Evolutionary conservation across 53 echinoderm and acorn worm genomes (phyloP).

Genomic region (Apostichopus leukothele): DNA sequence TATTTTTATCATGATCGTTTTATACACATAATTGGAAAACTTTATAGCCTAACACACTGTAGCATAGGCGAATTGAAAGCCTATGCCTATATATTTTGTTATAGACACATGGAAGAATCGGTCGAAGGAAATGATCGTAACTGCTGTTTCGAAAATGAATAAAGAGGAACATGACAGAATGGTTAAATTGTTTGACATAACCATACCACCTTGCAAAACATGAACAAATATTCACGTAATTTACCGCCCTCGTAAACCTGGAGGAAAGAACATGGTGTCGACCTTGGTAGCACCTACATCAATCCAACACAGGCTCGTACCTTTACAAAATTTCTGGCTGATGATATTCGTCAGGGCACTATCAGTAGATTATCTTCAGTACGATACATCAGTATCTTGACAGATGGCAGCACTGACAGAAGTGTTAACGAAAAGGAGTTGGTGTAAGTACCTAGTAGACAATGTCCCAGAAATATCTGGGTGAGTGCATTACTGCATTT

Average conservation of each 20-base stretch:
- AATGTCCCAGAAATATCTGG: slow-evolving; percentile 6
- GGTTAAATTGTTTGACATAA: slow-evolving; percentile 32
- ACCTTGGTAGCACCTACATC: slow-evolving; percentile 48
- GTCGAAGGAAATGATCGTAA: neutral
- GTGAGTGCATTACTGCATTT: neutral
- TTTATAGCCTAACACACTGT: too few relatives aligned
- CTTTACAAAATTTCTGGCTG: slow-evolving; percentile 46
- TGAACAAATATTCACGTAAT: slow-evolving; percentile 39
- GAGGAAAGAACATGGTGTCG: slow-evolving; percentile 51
- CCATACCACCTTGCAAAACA: slow-evolving; percentile 52
- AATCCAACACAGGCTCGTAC: slow-evolving; percentile 33
- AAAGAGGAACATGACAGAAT: neutral
- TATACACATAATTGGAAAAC: too few relatives aligned
- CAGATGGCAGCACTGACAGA: slow-evolving; percentile 48
- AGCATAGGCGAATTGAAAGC: too few relatives aligned
- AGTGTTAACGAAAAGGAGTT: slow-evolving; percentile 25
- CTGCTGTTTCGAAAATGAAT: neutral
- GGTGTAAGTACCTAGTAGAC: slow-evolving; percentile 36
- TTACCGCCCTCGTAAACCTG: neutral
- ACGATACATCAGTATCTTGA: slow-evolving; percentile 42
- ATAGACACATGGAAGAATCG: too few relatives aligned
- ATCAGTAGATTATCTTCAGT: neutral
- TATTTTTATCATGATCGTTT: too few relatives aligned
- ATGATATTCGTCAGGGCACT: neutral
- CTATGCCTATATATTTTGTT: too few relatives aligned